Base-by-base conservation (phyloP, 2,113 vertebrate species). In the Calyptommatus sinebrachiatus region DNA sequence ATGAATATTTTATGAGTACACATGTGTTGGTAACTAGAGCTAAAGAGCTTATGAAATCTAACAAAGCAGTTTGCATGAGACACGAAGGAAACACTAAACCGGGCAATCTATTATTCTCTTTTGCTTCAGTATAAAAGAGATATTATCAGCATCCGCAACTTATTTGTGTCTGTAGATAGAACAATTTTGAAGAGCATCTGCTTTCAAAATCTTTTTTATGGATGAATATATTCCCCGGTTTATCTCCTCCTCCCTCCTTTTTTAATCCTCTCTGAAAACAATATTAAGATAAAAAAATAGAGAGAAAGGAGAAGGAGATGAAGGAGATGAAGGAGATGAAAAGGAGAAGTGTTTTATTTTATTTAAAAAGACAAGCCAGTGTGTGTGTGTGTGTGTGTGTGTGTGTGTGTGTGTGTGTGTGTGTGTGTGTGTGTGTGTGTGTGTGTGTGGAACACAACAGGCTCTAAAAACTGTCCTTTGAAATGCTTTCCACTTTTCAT, bases 1-100 rank as follows among this genome's bases (percentile, higher is more conserved):
- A 50, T 82, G 4, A 84, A 77, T 88, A 77, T 80, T 88, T 89
- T 81, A 91, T 62, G 73, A 79, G 72, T 53, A 2, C 28, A 57
- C 24, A 8, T 76, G 29, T 50, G 11, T 76, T 85, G 79, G 57
- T 10, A 78, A 79, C 28, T 84, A 84, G 50, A 80, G 71, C 24
- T 28, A 79, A 86, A 78, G 22, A 66, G 26, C 41, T 1, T 22
- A 57, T 7, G 24, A 85, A 86, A 81, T 80, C 16, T 67, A 76
- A 78, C 29, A 69, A 77, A 81, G 78, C 63, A 70, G 61, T 10
- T 87, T 14, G 16, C n/a, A n/a, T 73, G 29, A 80, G 20, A 45
- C 16, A 2, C 5, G 46, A 74, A 75, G n/a, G 22, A 71, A 83
- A 68, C 1, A 29, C 24, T 45, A 45, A 71, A 48, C 20, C 22